Evolutionary conservation across 2,113 vertebrate species (phyloP).

Genomic region (Trochalopteron elliotii): DNA sequence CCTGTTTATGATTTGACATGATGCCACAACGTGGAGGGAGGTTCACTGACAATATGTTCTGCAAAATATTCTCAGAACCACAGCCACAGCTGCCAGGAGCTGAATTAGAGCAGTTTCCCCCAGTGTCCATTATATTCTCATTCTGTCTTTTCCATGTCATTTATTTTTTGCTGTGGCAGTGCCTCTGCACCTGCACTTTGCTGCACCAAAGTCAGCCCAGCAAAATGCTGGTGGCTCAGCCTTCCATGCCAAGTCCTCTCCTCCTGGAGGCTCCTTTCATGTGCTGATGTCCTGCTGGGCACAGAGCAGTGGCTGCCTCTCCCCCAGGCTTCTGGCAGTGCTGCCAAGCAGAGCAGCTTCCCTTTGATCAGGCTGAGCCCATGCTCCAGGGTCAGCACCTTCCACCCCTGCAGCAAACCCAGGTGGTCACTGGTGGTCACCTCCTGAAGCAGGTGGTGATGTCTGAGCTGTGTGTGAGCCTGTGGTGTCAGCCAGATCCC

Average conservation of each 20-base stretch:
- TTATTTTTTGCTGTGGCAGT: slow-evolving; percentile 20
- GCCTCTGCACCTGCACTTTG: slow-evolving; percentile 9
- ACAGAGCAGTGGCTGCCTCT: neutral
- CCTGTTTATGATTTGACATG: slow-evolving; percentile 47
- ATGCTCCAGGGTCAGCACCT: neutral
- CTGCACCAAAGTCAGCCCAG: neutral
- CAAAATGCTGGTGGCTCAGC: neutral
- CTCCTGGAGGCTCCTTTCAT: neutral
- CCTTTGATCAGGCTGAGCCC: neutral
- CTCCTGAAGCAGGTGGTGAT: neutral
- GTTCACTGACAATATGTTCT: slow-evolving; percentile 24
- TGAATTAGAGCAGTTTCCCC: slow-evolving; percentile 24
- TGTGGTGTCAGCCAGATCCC: neutral
- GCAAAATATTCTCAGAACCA: slow-evolving; percentile 36
- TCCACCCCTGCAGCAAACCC: neutral
- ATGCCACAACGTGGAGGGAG: slow-evolving; percentile 51
- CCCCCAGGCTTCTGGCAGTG: neutral
- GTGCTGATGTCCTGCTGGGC: neutral
- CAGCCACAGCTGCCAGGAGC: neutral
- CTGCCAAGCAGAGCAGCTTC: neutral
- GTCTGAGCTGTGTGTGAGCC: neutral
- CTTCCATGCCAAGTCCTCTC: neutral
- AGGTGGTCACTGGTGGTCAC: neutral
- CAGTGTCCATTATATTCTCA: neutral
- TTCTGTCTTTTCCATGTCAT: neutral